These are phyloP conservation scores for Hapalemur alaotrensis DNA, from an alignment of 2,797 vertebrate species.

Conservation along the genomic window DNA sequence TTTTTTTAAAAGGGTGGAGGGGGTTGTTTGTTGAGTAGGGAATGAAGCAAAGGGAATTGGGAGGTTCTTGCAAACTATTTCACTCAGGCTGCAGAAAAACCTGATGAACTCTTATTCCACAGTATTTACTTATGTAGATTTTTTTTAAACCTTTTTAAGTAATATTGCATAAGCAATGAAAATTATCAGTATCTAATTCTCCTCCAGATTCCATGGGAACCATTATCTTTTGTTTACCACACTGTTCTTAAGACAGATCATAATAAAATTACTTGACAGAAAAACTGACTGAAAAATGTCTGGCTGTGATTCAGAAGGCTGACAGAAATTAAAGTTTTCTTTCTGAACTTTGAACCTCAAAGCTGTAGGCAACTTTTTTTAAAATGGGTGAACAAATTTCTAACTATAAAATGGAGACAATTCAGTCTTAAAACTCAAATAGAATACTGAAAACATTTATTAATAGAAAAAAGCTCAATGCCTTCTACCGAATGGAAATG, in stretches of 20 bases:
- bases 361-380: background rate
- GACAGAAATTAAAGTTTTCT: background rate
- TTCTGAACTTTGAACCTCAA: conserved; percentile 19
- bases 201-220: background rate
- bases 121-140: background rate
- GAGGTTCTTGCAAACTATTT: background rate
- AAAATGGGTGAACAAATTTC: background rate
- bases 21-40: background rate
- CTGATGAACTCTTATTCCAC: background rate
- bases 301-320: background rate
- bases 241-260: background rate
- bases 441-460: conserved; percentile 20
- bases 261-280: conserved; percentile 19
- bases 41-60: background rate
- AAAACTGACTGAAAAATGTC: background rate
- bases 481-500: background rate
- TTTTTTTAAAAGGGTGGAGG: background rate
- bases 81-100: background rate
- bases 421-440: conserved; percentile 37
- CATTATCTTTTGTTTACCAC: background rate
- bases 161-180: background rate
- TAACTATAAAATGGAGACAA: conserved; percentile 30
- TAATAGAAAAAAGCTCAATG: conserved; percentile 26
- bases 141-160: background rate
- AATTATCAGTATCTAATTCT: background rate